Evolutionary conservation across 2,113 vertebrate genomes (phyloP).

Genomic region (Cranoglanis bouderius): DNA sequence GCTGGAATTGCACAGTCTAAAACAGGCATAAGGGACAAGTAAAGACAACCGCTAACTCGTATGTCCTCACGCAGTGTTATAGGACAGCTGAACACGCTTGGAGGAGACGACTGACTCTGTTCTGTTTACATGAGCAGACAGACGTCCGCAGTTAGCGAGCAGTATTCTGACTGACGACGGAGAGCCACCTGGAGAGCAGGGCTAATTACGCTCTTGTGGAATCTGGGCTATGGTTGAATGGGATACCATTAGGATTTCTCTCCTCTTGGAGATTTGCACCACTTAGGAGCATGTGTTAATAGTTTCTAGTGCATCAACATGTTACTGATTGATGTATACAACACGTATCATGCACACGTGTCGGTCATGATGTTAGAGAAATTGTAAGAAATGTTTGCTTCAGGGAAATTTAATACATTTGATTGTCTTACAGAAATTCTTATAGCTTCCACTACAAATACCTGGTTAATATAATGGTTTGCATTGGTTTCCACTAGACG

Average conservation of each 20-base stretch:
- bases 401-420: too few species aligned
- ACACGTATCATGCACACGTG: not conserved
- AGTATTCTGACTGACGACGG: not conserved
- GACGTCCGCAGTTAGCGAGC: not conserved
- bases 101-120: not conserved
- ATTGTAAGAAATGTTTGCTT: not conserved
- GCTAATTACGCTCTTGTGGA: slow-evolving; percentile 8
- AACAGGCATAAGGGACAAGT: not conserved
- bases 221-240: not conserved
- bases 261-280: not conserved
- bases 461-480: too few species aligned
- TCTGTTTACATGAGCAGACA: not conserved
- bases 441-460: too few species aligned
- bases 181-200: not conserved
- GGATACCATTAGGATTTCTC: not conserved
- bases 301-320: not conserved
- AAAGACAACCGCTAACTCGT: not conserved
- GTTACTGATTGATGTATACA: not conserved
- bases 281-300: not conserved
- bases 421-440: too few species aligned
- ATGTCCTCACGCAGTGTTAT: not conserved
- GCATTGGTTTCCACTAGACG: too few species aligned
- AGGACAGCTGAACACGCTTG: slow-evolving; percentile 20
- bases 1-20: not conserved
- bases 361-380: not conserved